phyloP scores from a whole-genome alignment of 1,140 invertebrate species.

The Stratiolaelaps scimitus region DNA sequence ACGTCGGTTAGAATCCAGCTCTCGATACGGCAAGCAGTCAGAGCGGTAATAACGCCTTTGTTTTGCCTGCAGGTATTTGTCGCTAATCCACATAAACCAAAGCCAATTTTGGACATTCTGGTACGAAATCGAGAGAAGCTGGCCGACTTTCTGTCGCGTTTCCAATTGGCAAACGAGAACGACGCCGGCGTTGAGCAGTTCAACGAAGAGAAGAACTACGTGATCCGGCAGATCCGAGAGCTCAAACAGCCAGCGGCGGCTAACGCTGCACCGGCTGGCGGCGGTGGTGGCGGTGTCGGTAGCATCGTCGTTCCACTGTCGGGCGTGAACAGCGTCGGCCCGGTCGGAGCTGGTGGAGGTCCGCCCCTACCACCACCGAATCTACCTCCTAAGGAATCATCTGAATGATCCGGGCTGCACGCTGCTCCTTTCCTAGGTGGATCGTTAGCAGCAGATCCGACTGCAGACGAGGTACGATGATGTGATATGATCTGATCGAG shows the following conservation, averaged over 20 bases:
- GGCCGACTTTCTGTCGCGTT: conserved; percentile 47
- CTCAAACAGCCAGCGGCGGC: conserved; percentile 38
- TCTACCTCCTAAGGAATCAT: neutral
- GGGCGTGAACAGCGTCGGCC: no score
- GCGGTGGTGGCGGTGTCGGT: no score
- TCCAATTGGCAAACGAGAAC: conserved; percentile 41
- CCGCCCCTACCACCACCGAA: neutral
- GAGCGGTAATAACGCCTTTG: no score
- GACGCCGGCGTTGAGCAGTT: conserved; percentile 45
- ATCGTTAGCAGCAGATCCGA: no score
- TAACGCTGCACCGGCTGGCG: no score
- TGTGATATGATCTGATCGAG: no score
- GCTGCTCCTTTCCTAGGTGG: neutral
- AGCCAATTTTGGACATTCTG: conserved; percentile 46
- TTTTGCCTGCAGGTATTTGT: conserved; percentile 47
- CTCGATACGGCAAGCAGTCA: no score
- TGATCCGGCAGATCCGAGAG: conserved; percentile 49
- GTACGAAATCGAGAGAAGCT: conserved; percentile 46
- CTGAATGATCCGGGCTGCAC: conserved; percentile 15
- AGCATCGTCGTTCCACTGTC: no score
- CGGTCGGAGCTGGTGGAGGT: conserved; percentile 25
- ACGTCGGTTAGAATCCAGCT: no score
- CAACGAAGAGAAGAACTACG: conserved; percentile 49
- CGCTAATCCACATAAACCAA: conserved; percentile 48
- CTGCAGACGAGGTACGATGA: no score